Conservation (phyloP, 2,888 invertebrate species). For the Urechis unicinctus region DNA sequence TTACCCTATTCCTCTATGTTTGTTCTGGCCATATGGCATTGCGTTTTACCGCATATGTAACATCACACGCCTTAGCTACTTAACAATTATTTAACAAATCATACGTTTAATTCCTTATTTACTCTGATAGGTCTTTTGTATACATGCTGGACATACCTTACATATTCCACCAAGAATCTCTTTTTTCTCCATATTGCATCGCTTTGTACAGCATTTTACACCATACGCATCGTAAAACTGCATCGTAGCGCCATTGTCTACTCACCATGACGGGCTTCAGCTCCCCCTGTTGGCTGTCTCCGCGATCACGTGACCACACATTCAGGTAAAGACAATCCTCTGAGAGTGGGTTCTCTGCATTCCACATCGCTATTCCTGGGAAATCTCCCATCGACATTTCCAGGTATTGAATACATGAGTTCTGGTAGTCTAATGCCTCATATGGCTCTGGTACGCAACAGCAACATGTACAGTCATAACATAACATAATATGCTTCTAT, state of each 20-base stretch:
- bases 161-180: no score
- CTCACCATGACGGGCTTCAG: constrained; percentile 22
- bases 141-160: no score
- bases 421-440: constrained; percentile 74
- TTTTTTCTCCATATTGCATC: background rate
- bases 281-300: no score
- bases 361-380: constrained; percentile 87
- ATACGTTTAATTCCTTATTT: no score
- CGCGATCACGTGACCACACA: constrained; percentile 70
- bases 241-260: background rate
- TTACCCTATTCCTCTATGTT: no score
- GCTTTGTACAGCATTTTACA: background rate
- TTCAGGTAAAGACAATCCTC: constrained; percentile 92
- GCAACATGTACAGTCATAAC: no score
- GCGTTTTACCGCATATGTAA: no score
- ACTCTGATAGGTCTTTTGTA: no score
- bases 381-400: constrained; percentile 21
- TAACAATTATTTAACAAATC: no score
- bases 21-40: no score
- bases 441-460: constrained; percentile 8
- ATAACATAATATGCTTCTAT: no score
- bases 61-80: no score
- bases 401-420: constrained; percentile 71
- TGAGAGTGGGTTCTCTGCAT: constrained; percentile 82
- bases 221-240: background rate